phyloP scores from a whole-genome alignment of 2,797 vertebrate genomes.

The Coranthus polyacanthus region DNA sequence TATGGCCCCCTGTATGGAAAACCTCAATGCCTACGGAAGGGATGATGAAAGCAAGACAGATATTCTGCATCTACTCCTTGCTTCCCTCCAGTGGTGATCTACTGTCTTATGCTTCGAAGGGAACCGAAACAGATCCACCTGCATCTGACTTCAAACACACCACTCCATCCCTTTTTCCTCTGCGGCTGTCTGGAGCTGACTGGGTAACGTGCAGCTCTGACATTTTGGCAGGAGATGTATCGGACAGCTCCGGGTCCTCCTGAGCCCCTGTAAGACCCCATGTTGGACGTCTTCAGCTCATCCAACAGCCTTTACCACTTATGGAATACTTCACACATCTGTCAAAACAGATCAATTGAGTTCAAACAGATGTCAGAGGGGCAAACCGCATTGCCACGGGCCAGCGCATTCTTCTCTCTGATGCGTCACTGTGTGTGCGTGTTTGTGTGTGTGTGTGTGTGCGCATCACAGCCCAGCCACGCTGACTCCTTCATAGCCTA shows the following conservation, averaged over 20 bases:
- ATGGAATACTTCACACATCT: conserved; percentile 83
- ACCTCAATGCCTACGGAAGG: background rate
- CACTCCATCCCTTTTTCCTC: background rate
- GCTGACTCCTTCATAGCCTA: conserved; percentile 52
- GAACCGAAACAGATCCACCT: conserved; percentile 33
- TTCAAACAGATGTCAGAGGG: conserved; percentile 79
- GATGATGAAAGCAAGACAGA: background rate
- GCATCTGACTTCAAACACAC: background rate
- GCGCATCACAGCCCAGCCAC: conserved; percentile 36
- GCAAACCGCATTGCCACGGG: conserved; percentile 62
- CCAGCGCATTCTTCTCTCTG: conserved; percentile 70
- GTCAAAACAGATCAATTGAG: conserved; percentile 83
- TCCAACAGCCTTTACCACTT: conserved; percentile 59
- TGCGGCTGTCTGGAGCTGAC: conserved; percentile 6
- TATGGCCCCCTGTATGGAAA: background rate
- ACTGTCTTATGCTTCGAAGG: conserved; percentile 7
- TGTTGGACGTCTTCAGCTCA: conserved; percentile 53
- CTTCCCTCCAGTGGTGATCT: conserved; percentile 27
- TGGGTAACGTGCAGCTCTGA: conserved; percentile 5
- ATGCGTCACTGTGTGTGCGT: conserved; percentile 39
- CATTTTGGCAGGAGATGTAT: conserved; percentile 73
- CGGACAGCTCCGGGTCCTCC: conserved; percentile 28
- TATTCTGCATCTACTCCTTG: conserved; percentile 8
- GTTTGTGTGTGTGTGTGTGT: conserved; percentile 33
- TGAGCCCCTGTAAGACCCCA: conserved; percentile 26